These are phyloP conservation scores for Beris morrisii DNA, from an alignment of 2,888 invertebrate genomes.

Conservation along the genomic window DNA sequence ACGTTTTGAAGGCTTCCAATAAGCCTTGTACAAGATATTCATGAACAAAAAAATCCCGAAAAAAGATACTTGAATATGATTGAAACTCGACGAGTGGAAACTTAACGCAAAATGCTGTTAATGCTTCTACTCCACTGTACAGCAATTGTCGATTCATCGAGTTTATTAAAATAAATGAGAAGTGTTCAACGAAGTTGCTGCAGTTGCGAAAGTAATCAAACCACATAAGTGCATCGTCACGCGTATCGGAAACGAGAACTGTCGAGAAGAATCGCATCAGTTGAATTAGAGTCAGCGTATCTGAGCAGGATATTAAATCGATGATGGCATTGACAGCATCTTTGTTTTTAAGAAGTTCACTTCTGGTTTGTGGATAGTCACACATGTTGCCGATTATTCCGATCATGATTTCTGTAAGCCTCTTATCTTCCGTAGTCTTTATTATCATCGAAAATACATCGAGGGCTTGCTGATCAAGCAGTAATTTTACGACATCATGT, in stretches of 20 bases:
- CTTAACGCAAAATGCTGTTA: conserved; percentile 61
- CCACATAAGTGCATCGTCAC: conserved; percentile 57
- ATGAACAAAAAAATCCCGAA: conserved; percentile 50
- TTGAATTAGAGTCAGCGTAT: conserved; percentile 73
- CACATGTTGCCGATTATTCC: conserved; percentile 86
- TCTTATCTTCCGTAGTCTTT: conserved; percentile 62
- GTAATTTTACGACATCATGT: conserved; percentile 70
- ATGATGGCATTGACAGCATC: conserved; percentile 62
- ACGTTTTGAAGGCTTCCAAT: conserved; percentile 51
- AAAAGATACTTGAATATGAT: conserved; percentile 42
- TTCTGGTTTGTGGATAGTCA: conserved; percentile 65
- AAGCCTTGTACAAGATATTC: conserved; percentile 49
- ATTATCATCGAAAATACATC: conserved; percentile 61
- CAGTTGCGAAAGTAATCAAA: conserved; percentile 58
- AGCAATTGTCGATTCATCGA: conserved; percentile 69
- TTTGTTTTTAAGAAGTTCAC: conserved; percentile 61
- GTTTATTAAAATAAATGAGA: conserved; percentile 73
- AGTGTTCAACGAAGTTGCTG: conserved; percentile 60
- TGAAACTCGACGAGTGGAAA: conserved; percentile 50
- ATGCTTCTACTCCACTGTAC: conserved; percentile 62
- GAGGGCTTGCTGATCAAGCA: conserved; percentile 69
- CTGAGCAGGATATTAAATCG: conserved; percentile 63
- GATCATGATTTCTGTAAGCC: conserved; percentile 77
- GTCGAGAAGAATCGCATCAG: conserved; percentile 68
- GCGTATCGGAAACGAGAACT: conserved; percentile 58